These are phyloP conservation scores for Geococcyx californianus DNA, from an alignment of 2,113 vertebrate species.

Conservation along the genomic window DNA sequence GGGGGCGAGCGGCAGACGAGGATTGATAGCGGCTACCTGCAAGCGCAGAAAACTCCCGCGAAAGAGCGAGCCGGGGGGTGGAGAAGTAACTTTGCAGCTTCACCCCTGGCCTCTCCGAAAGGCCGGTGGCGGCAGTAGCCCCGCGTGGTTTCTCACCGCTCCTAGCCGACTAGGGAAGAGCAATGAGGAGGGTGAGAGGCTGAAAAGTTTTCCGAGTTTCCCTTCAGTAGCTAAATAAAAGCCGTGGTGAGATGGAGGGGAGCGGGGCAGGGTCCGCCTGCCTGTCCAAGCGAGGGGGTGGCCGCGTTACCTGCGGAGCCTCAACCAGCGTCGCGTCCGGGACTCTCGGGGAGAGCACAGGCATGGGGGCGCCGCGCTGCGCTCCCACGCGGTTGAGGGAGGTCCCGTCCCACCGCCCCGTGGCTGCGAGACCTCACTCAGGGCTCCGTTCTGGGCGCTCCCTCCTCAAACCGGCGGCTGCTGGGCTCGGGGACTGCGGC, in stretches of 20 bases:
- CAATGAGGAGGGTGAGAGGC: not conserved
- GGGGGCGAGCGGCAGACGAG: constrained; percentile 33
- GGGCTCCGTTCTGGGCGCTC: not conserved
- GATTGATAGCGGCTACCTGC: not conserved
- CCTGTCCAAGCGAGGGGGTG: not conserved
- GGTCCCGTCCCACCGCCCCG: not conserved
- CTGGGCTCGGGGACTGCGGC: not conserved
- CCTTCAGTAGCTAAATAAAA: not conserved
- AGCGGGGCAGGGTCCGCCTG: not conserved
- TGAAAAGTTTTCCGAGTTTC: constrained; percentile 21
- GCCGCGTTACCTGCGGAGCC: not conserved
- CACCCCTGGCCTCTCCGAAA: not conserved
- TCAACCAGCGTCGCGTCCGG: not conserved
- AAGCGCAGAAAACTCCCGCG: not conserved
- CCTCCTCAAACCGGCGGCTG: not conserved
- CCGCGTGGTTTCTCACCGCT: not conserved
- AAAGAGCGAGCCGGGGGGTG: not conserved
- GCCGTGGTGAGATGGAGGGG: not conserved
- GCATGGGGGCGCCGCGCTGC: too few species aligned
- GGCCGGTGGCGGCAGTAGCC: not conserved
- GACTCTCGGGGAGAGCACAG: not conserved
- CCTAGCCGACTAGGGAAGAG: not conserved
- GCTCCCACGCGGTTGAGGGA: too few species aligned
- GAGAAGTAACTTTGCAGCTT: not conserved
- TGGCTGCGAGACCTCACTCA: not conserved